Evolutionary conservation across 2,888 invertebrate genomes (phyloP), one percentile per base, ranked within the genome.

Genomic region (Zonitis immaculata): DNA sequence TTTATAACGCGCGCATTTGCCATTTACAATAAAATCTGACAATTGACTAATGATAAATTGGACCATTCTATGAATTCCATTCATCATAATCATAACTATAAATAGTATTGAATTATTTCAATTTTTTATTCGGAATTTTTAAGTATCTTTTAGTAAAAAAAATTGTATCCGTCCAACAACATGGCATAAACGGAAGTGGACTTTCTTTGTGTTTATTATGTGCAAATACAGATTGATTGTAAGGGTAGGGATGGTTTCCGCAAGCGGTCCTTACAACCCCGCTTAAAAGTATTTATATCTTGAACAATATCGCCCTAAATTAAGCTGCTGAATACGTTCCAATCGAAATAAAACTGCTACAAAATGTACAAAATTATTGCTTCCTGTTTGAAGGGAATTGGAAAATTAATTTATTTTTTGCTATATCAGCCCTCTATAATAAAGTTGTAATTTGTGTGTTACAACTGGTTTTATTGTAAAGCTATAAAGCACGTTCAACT

Each of bases 151-250:
- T 64, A 58, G 57, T 35, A 65, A 66, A 67, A 64, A n/a, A 66
- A 66, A 61, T 59, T 54, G 60, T 58, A 64, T 66, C 66, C 66
- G 64, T 58, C 50, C 56, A 60, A 58, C 58, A 64, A 56, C 58
- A 57, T 62, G 60, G 47, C 49, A 49, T 26, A 52, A 54, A 47
- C 62, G 66, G 63, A 66, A 65, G 61, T 58, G 60, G 58, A 63
- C 55, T 57, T 62, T 58, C 67, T 67, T 65, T 65, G 65, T 66
- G 60, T 53, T 62, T 64, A 67, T 67, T 67, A 65, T 65, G 63
- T 60, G 61, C 64, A 66, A 66, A 63, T 64, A 64, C 65, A 64
- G 64, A 66, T 64, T 64, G 63, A 55, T 56, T 60, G 61, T 59
- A 59, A 52, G 57, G 55, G 57, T 57, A 57, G 52, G n/a, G 43